A percentile compares a stretch with the other conserved stretches of the same genome.
Conservation (phyloP, 2,797 vertebrate species). For the Gymnocypris eckloni region DNA sequence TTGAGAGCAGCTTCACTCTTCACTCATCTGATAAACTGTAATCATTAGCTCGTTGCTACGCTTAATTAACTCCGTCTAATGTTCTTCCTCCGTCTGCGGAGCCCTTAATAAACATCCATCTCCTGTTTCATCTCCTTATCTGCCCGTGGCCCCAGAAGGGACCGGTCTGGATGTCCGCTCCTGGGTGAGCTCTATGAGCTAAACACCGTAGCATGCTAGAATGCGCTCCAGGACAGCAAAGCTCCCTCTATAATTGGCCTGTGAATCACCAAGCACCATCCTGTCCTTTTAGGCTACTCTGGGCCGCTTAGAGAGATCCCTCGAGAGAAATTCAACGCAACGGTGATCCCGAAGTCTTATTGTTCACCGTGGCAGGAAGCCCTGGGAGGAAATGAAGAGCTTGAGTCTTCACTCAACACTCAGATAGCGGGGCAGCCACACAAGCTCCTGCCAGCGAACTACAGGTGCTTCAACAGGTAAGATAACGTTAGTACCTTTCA, state of each 20-base stretch:
- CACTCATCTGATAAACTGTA: constrained; percentile 4
- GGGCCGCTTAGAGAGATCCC: constrained; percentile 88
- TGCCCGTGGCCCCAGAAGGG: constrained; percentile 17
- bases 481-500: background rate
- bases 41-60: constrained; percentile 5
- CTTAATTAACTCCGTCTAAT: constrained; percentile 47
- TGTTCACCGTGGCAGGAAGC: constrained; percentile 89
- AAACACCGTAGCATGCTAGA: constrained; percentile 18
- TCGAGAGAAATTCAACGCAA: constrained; percentile 92
- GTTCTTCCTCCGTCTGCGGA: constrained; percentile 14
- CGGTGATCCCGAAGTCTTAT: constrained; percentile 90
- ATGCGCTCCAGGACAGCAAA: background rate
- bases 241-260: constrained; percentile 21
- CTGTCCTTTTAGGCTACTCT: constrained; percentile 82
- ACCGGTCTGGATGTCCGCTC: background rate
- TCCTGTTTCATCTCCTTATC: constrained; percentile 44
- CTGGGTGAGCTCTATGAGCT: constrained; percentile 2
- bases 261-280: constrained; percentile 12
- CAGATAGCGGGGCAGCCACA: constrained; percentile 66
- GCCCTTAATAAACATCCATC: constrained; percentile 43
- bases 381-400: constrained; percentile 67
- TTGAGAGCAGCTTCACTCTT: background rate
- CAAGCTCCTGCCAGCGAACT: constrained; percentile 70
- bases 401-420: constrained; percentile 56
- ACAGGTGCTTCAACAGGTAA: constrained; percentile 94